Percentiles rank a stretch among this genome's conserved stretches.
These are phyloP conservation scores for Pheosia gnoma DNA, from an alignment of 2,888 invertebrate genomes.

Conservation along the genomic window DNA sequence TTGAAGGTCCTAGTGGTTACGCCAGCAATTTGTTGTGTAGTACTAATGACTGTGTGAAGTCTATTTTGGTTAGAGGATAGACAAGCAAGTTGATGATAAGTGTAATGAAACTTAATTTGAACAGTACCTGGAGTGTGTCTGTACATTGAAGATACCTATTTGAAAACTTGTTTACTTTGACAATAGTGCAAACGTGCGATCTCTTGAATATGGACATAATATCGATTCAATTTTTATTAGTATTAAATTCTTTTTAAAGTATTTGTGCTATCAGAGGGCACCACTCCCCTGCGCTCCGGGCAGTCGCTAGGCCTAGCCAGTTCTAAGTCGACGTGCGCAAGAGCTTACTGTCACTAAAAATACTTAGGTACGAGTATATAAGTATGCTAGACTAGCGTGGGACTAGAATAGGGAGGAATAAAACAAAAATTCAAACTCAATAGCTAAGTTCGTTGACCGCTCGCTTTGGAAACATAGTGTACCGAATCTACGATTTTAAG, in stretches of 20 bases:
- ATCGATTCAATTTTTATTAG: neutral
- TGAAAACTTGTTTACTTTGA: too few species aligned
- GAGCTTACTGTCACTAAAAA: neutral
- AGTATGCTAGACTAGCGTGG: neutral
- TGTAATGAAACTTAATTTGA: too few species aligned
- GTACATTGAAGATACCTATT: too few species aligned
- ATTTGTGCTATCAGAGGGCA: neutral
- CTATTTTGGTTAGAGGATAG: neutral
- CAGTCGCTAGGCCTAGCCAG: neutral
- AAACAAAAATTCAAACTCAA: neutral
- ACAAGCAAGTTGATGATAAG: too few species aligned
- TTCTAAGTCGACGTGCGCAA: slow-evolving; percentile 1
- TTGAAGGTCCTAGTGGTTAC: slow-evolving; percentile 24
- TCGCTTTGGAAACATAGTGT: too few species aligned
- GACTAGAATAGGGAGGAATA: too few species aligned
- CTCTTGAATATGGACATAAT: too few species aligned
- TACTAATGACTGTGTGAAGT: slow-evolving; percentile 8
- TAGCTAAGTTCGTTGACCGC: too few species aligned
- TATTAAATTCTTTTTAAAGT: neutral
- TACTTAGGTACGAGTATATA: neutral
- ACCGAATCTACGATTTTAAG: too few species aligned
- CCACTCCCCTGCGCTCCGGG: neutral
- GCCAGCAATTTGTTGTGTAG: slow-evolving; percentile 11
- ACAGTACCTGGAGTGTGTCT: too few species aligned
- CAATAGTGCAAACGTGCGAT: too few species aligned